Evolutionary conservation across 1,140 invertebrate species (phyloP).

Genomic region (Homarus americanus): DNA sequence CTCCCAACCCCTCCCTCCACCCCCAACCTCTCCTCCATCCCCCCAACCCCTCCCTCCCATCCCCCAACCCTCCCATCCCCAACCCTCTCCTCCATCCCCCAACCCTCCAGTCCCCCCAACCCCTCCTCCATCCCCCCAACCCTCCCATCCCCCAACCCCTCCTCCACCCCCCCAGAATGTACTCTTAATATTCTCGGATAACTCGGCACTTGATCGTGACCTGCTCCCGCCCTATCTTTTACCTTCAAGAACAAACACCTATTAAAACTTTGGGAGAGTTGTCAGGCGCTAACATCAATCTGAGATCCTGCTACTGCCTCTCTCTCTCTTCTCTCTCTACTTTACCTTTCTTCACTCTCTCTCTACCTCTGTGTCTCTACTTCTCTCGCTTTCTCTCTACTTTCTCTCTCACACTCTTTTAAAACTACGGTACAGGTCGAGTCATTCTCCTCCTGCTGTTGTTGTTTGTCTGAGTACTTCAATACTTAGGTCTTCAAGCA

Average conservation of each 20-base stretch:
- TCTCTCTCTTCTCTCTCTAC: too few relatives aligned
- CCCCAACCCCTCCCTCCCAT: neutral
- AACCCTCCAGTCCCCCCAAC: neutral
- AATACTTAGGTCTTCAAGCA: too few relatives aligned
- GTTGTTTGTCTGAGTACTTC: too few relatives aligned
- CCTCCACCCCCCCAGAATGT: neutral
- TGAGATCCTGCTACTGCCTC: too few relatives aligned
- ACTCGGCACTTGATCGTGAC: neutral
- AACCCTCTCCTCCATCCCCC: neutral
- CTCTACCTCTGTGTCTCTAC: too few relatives aligned
- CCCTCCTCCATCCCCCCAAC: neutral
- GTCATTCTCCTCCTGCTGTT: too few relatives aligned
- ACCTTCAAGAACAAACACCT: slow-evolving; percentile 41
- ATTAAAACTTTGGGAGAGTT: slow-evolving; percentile 47
- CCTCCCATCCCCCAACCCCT: neutral
- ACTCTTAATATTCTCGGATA: slow-evolving; percentile 22
- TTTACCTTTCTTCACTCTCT: too few relatives aligned
- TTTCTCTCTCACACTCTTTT: too few relatives aligned
- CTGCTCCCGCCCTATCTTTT: neutral
- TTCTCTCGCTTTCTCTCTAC: too few relatives aligned
- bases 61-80: too few relatives aligned
- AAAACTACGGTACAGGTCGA: too few relatives aligned
- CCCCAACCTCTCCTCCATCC: neutral
- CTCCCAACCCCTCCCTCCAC: too few relatives aligned
- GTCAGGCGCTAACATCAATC: slow-evolving; percentile 27